phyloP scores from a whole-genome alignment of 2,888 invertebrate species.

The Dicyrtomina minuta region DNA sequence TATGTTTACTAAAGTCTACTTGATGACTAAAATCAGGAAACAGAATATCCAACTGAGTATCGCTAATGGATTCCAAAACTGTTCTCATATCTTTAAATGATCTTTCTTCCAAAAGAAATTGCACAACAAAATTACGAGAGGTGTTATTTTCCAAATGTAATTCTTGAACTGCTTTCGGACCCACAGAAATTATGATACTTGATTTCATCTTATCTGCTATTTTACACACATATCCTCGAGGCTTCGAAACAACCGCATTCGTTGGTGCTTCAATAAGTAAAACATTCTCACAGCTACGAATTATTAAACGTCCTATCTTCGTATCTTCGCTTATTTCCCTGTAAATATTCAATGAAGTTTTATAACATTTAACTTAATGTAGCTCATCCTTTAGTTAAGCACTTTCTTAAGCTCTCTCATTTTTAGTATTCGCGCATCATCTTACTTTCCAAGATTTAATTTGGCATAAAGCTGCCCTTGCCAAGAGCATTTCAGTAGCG shows the following conservation, averaged over 20 bases:
- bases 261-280: slow-evolving; percentile 23
- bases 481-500: slow-evolving; percentile 33
- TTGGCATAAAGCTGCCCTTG: slow-evolving; percentile 41
- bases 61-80: slow-evolving; percentile 35
- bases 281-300: slow-evolving; percentile 38
- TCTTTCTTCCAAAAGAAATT: slow-evolving; percentile 41
- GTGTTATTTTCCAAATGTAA: slow-evolving; percentile 35
- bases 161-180: slow-evolving; percentile 39
- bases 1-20: slow-evolving; percentile 9
- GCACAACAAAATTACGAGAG: slow-evolving; percentile 39
- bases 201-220: slow-evolving; percentile 44
- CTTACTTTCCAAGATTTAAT: slow-evolving; percentile 40
- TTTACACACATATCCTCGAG: slow-evolving; percentile 41
- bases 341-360: background rate
- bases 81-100: slow-evolving; percentile 36
- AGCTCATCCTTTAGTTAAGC: background rate
- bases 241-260: slow-evolving; percentile 27
- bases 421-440: background rate
- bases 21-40: slow-evolving; percentile 42
- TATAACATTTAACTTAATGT: background rate
- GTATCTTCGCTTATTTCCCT: slow-evolving; percentile 41
- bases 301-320: slow-evolving; percentile 37
- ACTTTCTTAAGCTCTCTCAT: no score
- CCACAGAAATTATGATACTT: slow-evolving; percentile 40
- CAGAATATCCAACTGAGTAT: slow-evolving; percentile 40